Base-by-base conservation (phyloP, 1,140 invertebrate genomes). In the Bombus turneri region DNA sequence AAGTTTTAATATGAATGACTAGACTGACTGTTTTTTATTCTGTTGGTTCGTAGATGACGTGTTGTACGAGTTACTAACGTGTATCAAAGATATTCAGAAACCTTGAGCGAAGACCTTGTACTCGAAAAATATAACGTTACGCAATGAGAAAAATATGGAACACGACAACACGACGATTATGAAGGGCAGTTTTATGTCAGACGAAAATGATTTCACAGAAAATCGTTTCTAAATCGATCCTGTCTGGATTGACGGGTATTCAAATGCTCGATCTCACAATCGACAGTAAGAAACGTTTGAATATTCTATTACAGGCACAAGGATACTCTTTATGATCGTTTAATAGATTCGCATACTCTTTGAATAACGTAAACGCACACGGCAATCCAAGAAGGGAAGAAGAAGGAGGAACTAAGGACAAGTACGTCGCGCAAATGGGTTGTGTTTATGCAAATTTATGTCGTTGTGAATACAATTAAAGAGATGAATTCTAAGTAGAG, bases 271-370 rank as follows among this genome's bases (percentile, higher is more conserved):
- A 18, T 12, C 31, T 3, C 13, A 31, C 37, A 66, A 82, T 43
- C 71, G 37, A 34, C 62, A 13, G 5, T 8, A 68, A 76, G 34
- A 41, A 83, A 76, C 43, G 12, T 8, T 76, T 83, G 43, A 76
- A 83, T 83, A 83, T 83, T 83, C 59, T 22, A 83, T 41, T 34
- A 69, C 43, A 28, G 31, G 6, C 12, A 22, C 22, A 15, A n/a
- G 62, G 66, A 66, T 69, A 53, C 41, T n/a, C 43, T 64, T 69
- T 64, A 64, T 43, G 34, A 39, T 5, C 62, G 9, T 66, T 15
- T 34, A 18, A 39, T 25, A 39, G n/a, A 31, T 22, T 12, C 13
- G 41, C 15, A 22, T 12, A 25, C 10, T 73, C 37, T 43, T 13
- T 22, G 34, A 28, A 69, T 66, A 22, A 64, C 72, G 13, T 22